Conservation (phyloP, 2,113 vertebrate genomes). For the Spilogale gracilis region DNA sequence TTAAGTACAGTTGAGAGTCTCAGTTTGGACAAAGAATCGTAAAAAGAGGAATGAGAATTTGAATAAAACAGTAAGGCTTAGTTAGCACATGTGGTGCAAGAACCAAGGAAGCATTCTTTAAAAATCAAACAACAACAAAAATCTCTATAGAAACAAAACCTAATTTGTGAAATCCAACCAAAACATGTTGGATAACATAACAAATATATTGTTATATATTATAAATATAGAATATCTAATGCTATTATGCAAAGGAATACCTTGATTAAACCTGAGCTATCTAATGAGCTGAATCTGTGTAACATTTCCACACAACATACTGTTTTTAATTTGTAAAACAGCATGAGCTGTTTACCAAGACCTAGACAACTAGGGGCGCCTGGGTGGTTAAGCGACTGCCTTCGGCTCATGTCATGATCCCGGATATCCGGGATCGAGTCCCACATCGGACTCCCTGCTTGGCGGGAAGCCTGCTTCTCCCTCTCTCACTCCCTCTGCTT, state of each 20-base stretch:
- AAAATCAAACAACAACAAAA: conserved; percentile 34
- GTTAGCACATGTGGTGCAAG: background rate
- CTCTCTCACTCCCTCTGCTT: no score
- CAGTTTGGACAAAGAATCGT: conserved; percentile 10
- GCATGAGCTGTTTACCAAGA: background rate
- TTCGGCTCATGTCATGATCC: no score
- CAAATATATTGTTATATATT: background rate
- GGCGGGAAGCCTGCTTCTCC: no score
- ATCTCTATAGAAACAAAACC: background rate
- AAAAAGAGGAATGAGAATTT: background rate
- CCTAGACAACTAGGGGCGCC: background rate
- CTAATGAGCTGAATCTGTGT: background rate
- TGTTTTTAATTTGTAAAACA: background rate
- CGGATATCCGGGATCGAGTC: no score
- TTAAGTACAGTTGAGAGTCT: background rate
- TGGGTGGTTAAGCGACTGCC: no score
- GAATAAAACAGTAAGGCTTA: background rate
- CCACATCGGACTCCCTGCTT: no score
- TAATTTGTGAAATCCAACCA: conserved; percentile 30
- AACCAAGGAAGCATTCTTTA: conserved; percentile 9
- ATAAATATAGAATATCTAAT: background rate
- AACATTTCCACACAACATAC: background rate
- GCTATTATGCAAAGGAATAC: background rate
- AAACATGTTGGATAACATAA: conserved; percentile 24
- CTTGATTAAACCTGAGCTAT: conserved; percentile 2